Evolutionary conservation across 2,797 vertebrate species (phyloP).

Genomic region (Poeciliopsis infans): DNA sequence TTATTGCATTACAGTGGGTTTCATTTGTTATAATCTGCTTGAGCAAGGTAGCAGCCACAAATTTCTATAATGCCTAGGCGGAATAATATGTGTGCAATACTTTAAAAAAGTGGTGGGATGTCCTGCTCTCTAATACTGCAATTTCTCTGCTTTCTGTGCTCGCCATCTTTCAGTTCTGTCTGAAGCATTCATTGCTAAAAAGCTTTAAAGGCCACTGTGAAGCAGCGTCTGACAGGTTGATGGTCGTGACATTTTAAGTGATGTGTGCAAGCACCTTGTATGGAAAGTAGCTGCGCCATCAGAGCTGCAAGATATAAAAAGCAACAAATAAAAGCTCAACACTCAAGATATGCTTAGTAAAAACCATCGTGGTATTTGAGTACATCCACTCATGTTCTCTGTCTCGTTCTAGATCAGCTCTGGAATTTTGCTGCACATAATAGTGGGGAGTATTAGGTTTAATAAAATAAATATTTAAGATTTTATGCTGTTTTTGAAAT

Average conservation of each 20-base stretch:
- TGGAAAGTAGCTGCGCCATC: conserved; percentile 24
- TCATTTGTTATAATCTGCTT: neutral
- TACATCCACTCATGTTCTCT: conserved; percentile 38
- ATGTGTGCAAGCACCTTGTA: conserved; percentile 15
- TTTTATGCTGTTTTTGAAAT: neutral
- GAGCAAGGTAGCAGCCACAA: neutral
- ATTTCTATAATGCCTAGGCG: too few relatives aligned
- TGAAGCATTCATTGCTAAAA: conserved; percentile 51
- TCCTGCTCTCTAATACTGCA: neutral
- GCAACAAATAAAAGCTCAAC: conserved; percentile 19
- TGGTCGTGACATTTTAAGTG: conserved; percentile 52
- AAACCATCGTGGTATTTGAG: neutral
- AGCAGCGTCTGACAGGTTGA: conserved; percentile 42
- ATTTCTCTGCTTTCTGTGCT: conserved; percentile 7
- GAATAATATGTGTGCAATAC: neutral
- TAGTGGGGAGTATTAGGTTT: neutral
- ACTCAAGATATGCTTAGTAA: neutral
- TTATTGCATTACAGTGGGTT: neutral
- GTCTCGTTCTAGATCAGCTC: conserved; percentile 32
- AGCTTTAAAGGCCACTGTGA: conserved; percentile 45
- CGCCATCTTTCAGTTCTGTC: conserved; percentile 17
- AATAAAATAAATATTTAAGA: neutral
- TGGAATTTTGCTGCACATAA: conserved; percentile 41
- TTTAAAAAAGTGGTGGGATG: neutral
- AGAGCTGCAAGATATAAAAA: conserved; percentile 1